Base-by-base conservation (phyloP, 2,797 vertebrate species). In the Triplophysa bombifrons region DNA sequence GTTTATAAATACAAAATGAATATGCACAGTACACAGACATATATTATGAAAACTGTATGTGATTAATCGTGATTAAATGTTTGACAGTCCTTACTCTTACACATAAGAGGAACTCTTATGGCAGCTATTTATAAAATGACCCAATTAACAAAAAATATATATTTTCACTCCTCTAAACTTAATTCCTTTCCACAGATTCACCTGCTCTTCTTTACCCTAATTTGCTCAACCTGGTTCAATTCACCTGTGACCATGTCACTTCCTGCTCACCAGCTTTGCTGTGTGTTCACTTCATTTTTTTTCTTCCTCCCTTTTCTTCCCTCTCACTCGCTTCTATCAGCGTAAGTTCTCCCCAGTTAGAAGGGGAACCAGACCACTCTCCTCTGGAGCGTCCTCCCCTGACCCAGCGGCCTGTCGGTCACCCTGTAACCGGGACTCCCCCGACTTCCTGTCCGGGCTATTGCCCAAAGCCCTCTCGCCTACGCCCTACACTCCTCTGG, bases 341-440 rank as follows among this genome's bases (percentile, higher is more conserved):
- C 69, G 22, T 48, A 78, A 81, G 22, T 46, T 75, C 88, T 92
- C 91, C 81, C 91, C 90, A 20, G 48, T 83, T 64, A 80, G 78
- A 82, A 65, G 90, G 86, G 87, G 90, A 86, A 84, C 91, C 88
- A 88, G 92, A 88, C 89, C 86, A 85, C 84, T 74, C 70, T 88
- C 92, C 87, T 93, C 91, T 92, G 93, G 94, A 87, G 92, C 88
- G 83, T 88, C 90, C 30, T 91, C 90, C 87, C 92, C 92, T 69
- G 89, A 89, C 88, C 92, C 87, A 85, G 82, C 86, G 88, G 84
- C 92, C 86, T 89, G 82, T 83, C 90, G 91, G 81, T 91, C 90
- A 88, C 92, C 91, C 73, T 92, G 92, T 90, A 89, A 88, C 90
- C 90, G 84, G 83, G 90, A 92, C 68, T 92, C 93, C 56, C 93